Evolutionary conservation across 2,113 vertebrate species (phyloP), one percentile per base, ranked within the genome.

Genomic region (Nibea albiflora): DNA sequence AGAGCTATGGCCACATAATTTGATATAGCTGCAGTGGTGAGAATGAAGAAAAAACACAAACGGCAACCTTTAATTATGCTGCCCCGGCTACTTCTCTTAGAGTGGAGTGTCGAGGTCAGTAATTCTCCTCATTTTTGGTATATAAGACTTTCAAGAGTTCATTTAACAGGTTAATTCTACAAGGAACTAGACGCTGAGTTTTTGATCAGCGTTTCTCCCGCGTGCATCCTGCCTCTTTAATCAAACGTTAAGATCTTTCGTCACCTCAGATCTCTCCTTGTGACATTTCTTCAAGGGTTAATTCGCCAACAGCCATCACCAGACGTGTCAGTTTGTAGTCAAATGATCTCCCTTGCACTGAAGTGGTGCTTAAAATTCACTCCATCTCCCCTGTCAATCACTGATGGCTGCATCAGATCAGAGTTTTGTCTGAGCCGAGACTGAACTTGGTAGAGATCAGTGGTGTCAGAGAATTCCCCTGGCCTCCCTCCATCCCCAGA

Each of bases 21-120:
- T 93, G 92, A 94, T 91, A 90, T 90, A 87, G 85, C 89, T 88
- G 90, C 90, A 90, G 90, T 85, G 90, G 81, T 79, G 87, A 73
- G 90, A 88, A 85, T n/a, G 57, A 57, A 67, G 35, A 68, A 80
- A 80, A 81, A 85, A 88, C 74, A 69, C 69, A 86, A 88, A 87
- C 77, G 42, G 82, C 75, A 83, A 86, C 84, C 87, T 86, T 89
- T 90, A 88, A 82, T 90, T 88, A 91, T 84, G 84, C 85, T 78
- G 66, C 69, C 73, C 47, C 3, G 46, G 72, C 80, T 61, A 8
- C 26, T 62, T 83, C 76, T 66, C 60, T 22, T 19, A 44, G 22
- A 58, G 63, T 16, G 5, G n/a, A 44, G 60, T 67, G 66, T 78
- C 7, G 6, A 52, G 77, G 71, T 86, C 67, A 39, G 49, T 71